Conservation (phyloP, 1,140 invertebrate species). For the Nebria ingens region DNA sequence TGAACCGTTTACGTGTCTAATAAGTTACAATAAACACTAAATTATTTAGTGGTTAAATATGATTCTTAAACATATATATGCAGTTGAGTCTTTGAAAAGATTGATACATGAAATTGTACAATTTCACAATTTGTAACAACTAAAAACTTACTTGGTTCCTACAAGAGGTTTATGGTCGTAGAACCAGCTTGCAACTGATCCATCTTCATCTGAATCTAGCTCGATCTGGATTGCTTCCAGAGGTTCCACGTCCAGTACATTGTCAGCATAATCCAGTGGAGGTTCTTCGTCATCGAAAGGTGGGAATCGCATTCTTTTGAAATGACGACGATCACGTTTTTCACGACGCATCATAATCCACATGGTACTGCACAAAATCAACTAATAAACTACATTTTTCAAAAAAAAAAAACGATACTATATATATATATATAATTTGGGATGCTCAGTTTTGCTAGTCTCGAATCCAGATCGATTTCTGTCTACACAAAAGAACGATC, state of each 20-base stretch:
- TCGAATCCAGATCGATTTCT: not conserved
- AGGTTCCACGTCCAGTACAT: constrained; percentile 97
- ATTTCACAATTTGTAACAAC: constrained; percentile 1
- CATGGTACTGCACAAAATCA: constrained; percentile 68
- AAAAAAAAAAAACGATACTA: not conserved
- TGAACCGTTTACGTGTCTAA: constrained; percentile 88
- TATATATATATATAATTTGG: not conserved
- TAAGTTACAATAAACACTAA: constrained; percentile 15
- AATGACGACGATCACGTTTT: constrained; percentile 96
- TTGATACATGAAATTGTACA: constrained; percentile 3
- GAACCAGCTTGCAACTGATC: constrained; percentile 86
- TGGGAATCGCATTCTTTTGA: constrained; percentile 98
- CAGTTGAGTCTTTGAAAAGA: too few relatives aligned
- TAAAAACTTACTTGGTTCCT: constrained; percentile 59
- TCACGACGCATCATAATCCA: constrained; percentile 99
- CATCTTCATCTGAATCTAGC: constrained; percentile 92
- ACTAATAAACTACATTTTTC: not conserved
- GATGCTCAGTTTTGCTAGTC: not conserved
- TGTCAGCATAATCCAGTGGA: constrained; percentile 97
- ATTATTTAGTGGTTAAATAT: constrained; percentile 8
- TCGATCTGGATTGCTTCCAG: constrained; percentile 99
- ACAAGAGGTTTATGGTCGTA: constrained; percentile 97
- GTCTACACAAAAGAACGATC: constrained; percentile 12
- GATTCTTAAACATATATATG: constrained; percentile 13
- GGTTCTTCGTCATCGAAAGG: constrained; percentile 99